phyloP scores from a whole-genome alignment of 1,140 invertebrate genomes.

The Neodiprion lecontei region DNA sequence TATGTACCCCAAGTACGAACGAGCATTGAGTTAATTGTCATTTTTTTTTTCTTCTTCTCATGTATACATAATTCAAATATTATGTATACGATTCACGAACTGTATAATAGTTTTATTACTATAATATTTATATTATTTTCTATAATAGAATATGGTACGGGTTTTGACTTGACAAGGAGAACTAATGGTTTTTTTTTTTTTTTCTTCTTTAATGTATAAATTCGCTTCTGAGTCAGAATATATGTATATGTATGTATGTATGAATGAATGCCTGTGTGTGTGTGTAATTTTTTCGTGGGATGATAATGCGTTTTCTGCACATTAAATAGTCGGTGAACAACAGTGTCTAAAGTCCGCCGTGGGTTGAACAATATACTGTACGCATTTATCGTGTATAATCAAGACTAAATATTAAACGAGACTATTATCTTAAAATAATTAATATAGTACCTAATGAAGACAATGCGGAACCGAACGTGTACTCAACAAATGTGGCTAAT shows the following conservation, averaged over 20 bases:
- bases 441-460: constrained; percentile 12
- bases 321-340: background rate
- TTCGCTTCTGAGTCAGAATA: constrained; percentile 16
- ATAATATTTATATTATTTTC: constrained; percentile 38
- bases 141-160: constrained; percentile 36
- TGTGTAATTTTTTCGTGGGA: background rate
- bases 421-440: background rate
- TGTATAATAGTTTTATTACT: constrained; percentile 41
- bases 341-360: background rate
- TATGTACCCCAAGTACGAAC: constrained; percentile 41
- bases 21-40: constrained; percentile 35
- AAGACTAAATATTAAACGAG: background rate
- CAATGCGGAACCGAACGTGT: constrained; percentile 28
- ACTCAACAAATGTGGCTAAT: constrained; percentile 29
- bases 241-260: background rate
- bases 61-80: constrained; percentile 42
- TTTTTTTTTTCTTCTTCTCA: constrained; percentile 14
- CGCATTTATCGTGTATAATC: background rate
- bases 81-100: constrained; percentile 46
- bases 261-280: background rate
- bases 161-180: constrained; percentile 33
- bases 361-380: background rate
- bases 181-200: constrained; percentile 12
- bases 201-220: constrained; percentile 1
- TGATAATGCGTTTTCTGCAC: background rate